These are phyloP conservation scores for Parochlus steinenii DNA, from an alignment of 2,888 invertebrate genomes.

Conservation along the genomic window DNA sequence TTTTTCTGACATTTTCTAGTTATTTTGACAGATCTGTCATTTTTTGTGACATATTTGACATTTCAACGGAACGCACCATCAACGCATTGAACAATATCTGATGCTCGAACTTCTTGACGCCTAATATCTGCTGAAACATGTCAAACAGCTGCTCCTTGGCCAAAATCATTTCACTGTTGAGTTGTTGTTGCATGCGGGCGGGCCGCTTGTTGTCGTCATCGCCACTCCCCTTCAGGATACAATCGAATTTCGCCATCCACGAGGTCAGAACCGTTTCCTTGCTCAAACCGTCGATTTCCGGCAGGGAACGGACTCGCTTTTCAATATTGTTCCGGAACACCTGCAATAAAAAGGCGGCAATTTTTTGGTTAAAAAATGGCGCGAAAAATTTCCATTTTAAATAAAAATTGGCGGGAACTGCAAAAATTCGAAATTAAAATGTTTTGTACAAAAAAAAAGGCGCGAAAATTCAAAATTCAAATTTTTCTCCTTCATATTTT, in stretches of 20 bases:
- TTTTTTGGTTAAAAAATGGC: too few relatives aligned
- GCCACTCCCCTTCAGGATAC: conserved; percentile 79
- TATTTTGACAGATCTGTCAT: neutral
- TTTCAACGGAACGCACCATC: conserved; percentile 43
- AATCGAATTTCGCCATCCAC: conserved; percentile 99
- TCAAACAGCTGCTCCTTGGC: conserved; percentile 99
- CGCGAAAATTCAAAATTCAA: too few relatives aligned
- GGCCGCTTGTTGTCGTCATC: conserved; percentile 81
- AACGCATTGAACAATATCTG: conserved; percentile 97
- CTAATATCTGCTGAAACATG: conserved; percentile 98
- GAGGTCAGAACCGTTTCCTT: conserved; percentile 98
- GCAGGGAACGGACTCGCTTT: conserved; percentile 92
- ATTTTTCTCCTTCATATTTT: too few relatives aligned
- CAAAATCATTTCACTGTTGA: conserved; percentile 85
- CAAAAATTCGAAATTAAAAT: too few relatives aligned
- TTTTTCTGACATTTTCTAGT: neutral
- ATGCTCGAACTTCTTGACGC: conserved; percentile 99
- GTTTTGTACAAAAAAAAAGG: too few relatives aligned
- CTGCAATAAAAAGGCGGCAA: too few relatives aligned
- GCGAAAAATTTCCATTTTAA: too few relatives aligned
- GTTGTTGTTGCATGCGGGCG: conserved; percentile 69
- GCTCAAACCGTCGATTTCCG: conserved; percentile 97
- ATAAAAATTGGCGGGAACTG: too few relatives aligned
- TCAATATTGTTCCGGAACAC: conserved; percentile 95
- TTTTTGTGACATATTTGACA: neutral